These are phyloP conservation scores for Leucozona laternaria DNA, from an alignment of 2,888 invertebrate genomes.

Conservation along the genomic window DNA sequence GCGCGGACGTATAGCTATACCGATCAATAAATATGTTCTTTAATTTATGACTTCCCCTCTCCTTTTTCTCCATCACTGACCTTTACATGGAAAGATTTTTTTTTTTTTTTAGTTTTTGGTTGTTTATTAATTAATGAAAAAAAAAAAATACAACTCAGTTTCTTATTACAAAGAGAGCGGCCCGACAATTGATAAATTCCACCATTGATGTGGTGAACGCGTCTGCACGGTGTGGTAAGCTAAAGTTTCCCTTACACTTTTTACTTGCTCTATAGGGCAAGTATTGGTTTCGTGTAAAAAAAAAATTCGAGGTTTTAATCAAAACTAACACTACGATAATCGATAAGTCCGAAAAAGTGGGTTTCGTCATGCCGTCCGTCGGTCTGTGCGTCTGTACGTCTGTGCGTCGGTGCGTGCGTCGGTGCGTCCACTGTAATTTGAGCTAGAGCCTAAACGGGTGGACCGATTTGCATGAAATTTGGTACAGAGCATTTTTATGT, in stretches of 20 bases:
- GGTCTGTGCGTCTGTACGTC: too few species aligned
- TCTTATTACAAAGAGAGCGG: slow-evolving; percentile 67
- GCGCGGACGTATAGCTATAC: neutral
- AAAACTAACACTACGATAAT: too few species aligned
- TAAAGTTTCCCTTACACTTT: slow-evolving; percentile 26
- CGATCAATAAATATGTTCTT: slow-evolving; percentile 17
- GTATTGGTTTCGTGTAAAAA: too few species aligned
- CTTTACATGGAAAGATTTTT: slow-evolving; percentile 5
- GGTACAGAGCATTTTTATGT: too few species aligned
- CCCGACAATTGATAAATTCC: slow-evolving; percentile 69
- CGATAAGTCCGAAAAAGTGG: too few species aligned
- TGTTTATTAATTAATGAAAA: slow-evolving; percentile 26
- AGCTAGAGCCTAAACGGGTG: too few species aligned
- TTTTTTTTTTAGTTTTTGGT: slow-evolving; percentile 21
- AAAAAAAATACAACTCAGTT: slow-evolving; percentile 35
- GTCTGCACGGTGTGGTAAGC: slow-evolving; percentile 33
- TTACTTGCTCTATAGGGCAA: too few species aligned
- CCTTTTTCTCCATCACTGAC: neutral
- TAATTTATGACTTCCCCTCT: neutral
- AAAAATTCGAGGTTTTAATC: too few species aligned
- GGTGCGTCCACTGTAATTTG: too few species aligned
- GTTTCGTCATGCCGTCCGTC: too few species aligned
- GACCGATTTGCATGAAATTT: too few species aligned
- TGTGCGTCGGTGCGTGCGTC: too few species aligned
- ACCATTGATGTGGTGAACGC: slow-evolving; percentile 33